phyloP scores from a whole-genome alignment of 2,888 invertebrate species.

The Limenitis camilla region DNA sequence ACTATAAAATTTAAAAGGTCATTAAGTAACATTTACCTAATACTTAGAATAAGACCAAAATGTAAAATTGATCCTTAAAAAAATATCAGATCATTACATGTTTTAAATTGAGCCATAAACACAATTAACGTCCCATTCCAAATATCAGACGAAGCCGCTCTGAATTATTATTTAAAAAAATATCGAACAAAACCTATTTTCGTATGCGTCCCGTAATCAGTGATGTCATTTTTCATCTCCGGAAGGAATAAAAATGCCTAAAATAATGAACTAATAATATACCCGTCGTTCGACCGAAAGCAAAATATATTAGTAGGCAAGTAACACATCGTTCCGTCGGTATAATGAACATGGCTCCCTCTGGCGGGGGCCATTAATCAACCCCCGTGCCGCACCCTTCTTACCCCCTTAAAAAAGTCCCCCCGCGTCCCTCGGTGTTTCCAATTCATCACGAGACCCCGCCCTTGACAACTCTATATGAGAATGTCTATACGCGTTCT shows the following conservation, averaged over 20 bases:
- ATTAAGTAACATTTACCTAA: constrained; percentile 9
- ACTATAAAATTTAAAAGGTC: constrained; percentile 1
- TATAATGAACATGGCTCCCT: constrained; percentile 75
- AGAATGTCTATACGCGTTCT: constrained; percentile 50
- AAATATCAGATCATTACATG: constrained; percentile 26
- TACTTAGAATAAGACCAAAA: constrained; percentile 18
- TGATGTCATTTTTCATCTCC: constrained; percentile 56
- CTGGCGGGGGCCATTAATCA: constrained; percentile 64
- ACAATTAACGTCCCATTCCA: constrained; percentile 35
- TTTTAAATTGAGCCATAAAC: constrained; percentile 38
- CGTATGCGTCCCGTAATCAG: constrained; percentile 42
- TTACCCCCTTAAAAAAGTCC: constrained; percentile 59
- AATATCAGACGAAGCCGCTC: constrained; percentile 36
- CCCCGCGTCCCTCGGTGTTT: constrained; percentile 64
- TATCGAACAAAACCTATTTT: constrained; percentile 35
- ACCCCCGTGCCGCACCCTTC: constrained; percentile 47
- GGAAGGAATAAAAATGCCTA: constrained; percentile 65
- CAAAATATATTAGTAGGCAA: constrained; percentile 68
- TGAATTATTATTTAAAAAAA: constrained; percentile 35
- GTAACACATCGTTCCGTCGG: constrained; percentile 69
- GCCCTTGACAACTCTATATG: constrained; percentile 78
- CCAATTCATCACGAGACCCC: constrained; percentile 75
- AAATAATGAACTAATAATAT: constrained; percentile 67
- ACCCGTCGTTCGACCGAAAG: constrained; percentile 48
- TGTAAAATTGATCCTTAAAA: constrained; percentile 20